A percentile compares a stretch with the other conserved stretches of the same genome.
Conservation (phyloP, 2,888 invertebrate genomes). For the Hermaeophaga mercurialis region DNA sequence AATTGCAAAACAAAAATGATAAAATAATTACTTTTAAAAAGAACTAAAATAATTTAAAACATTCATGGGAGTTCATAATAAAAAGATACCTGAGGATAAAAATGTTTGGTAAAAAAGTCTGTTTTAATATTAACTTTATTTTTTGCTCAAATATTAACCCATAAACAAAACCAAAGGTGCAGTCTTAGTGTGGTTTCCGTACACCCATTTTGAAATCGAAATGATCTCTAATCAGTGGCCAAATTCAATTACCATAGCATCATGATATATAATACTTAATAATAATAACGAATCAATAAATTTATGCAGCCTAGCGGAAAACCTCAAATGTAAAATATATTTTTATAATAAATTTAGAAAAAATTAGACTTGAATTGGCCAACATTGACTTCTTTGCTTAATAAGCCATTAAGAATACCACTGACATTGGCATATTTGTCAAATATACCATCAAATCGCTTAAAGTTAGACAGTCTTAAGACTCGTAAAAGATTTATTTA, state of each 20-base stretch:
- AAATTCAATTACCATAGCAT: background rate
- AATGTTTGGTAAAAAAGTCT: too few species aligned
- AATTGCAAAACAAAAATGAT: too few species aligned
- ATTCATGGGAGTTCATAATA: too few species aligned
- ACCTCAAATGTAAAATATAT: slow-evolving; percentile 26
- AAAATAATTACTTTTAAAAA: too few species aligned
- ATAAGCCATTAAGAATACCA: slow-evolving; percentile 38
- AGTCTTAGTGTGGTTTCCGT: background rate
- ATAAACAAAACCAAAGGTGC: too few species aligned
- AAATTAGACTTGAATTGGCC: slow-evolving; percentile 16
- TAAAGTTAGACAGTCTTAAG: too few species aligned
- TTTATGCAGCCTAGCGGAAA: slow-evolving; percentile 27
- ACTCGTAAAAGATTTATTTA: too few species aligned
- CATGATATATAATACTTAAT: background rate
- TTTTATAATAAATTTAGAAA: slow-evolving; percentile 8
- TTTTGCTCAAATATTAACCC: too few species aligned
- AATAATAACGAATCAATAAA: slow-evolving; percentile 1
- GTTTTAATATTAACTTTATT: too few species aligned
- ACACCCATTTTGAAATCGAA: background rate
- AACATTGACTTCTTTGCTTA: slow-evolving; percentile 45
- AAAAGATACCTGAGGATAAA: too few species aligned
- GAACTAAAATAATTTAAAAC: too few species aligned
- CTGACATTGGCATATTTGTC: slow-evolving; percentile 40
- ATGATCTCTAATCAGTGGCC: background rate
- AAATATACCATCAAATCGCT: slow-evolving; percentile 34